Conservation (phyloP, 2,797 vertebrate species). For the Crax fasciolata region DNA sequence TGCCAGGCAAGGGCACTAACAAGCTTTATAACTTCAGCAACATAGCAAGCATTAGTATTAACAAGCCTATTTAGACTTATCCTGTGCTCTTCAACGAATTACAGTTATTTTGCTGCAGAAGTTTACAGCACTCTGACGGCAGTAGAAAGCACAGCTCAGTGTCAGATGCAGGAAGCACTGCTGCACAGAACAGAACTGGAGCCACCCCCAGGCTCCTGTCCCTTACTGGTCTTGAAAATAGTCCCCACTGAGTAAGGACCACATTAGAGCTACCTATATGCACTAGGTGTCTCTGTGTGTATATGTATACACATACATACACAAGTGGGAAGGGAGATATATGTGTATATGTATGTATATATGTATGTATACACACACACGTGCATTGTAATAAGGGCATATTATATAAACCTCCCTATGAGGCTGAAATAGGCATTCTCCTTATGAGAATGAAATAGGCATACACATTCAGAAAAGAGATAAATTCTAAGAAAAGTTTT, state of each 20-base stretch:
- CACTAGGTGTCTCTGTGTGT: too few species aligned
- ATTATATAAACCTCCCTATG: neutral
- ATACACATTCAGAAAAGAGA: neutral
- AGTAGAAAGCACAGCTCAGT: neutral
- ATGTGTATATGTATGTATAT: neutral
- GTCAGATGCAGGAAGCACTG: neutral
- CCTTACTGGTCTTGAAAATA: neutral
- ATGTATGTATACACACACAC: neutral
- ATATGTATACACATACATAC: neutral
- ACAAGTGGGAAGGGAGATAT: neutral
- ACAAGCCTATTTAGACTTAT: constrained; percentile 13
- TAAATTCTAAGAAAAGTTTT: neutral
- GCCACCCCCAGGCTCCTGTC: neutral
- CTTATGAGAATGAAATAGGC: neutral
- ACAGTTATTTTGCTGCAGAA: constrained; percentile 10
- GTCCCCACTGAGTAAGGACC: neutral
- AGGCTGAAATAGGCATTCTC: neutral
- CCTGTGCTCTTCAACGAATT: neutral
- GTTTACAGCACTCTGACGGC: neutral
- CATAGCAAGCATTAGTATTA: constrained; percentile 20
- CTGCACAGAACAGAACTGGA: neutral
- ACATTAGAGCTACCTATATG: neutral
- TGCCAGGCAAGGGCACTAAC: neutral
- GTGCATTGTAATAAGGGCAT: neutral
- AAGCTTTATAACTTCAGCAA: constrained; percentile 9